Conservation (phyloP, 2,888 invertebrate genomes). For the Cantharis nigra region DNA sequence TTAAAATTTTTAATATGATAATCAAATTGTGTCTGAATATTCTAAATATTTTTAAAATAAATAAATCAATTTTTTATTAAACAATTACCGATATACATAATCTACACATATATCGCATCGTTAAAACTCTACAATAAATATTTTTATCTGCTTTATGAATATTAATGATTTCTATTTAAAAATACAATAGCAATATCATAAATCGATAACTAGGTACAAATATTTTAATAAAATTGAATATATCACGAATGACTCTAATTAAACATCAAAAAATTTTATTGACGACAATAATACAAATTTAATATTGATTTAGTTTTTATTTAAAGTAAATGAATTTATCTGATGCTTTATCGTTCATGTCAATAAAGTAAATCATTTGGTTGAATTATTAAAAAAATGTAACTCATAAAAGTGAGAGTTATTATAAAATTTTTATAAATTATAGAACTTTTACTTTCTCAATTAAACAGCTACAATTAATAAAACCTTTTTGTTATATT, state of each 20-base stretch:
- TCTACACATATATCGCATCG: not conserved
- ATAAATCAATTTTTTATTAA: not conserved
- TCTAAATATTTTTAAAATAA: not conserved
- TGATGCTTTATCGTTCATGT: not conserved
- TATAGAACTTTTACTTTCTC: not conserved
- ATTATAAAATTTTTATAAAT: not conserved
- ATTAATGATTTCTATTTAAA: not conserved
- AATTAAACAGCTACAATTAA: not conserved
- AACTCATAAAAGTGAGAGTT: not conserved
- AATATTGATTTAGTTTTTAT: not conserved
- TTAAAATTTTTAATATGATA: not conserved
- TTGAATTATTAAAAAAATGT: not conserved
- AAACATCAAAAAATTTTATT: not conserved
- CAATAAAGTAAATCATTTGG: not conserved
- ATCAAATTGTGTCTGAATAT: not conserved
- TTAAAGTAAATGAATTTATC: not conserved
- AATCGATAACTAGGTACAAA: not conserved
- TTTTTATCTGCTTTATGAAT: not conserved
- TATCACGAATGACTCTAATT: not conserved
- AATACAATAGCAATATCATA: not conserved
- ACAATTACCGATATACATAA: not conserved
- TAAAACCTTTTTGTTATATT: not conserved
- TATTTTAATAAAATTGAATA: not conserved
- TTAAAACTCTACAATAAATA: not conserved
- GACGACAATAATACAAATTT: not conserved